Conservation (phyloP, 2,113 vertebrate genomes). For the Silurus glanis region DNA sequence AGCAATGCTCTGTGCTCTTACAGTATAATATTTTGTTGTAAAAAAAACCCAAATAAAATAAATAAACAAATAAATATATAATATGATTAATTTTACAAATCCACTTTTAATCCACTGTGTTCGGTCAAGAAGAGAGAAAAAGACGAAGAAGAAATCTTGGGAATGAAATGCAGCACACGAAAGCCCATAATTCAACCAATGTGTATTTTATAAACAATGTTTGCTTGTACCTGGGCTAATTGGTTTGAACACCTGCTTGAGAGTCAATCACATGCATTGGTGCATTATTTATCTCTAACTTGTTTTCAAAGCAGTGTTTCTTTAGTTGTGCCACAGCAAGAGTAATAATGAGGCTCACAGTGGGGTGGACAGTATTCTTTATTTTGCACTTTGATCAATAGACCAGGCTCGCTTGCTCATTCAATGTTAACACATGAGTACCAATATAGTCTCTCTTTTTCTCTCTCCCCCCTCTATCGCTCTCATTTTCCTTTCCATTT, state of each 20-base stretch:
- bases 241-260: conserved; percentile 10
- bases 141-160: not conserved
- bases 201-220: not conserved
- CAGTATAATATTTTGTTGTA: too few relatives aligned
- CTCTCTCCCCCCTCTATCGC: not conserved
- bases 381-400: conserved; percentile 66
- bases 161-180: not conserved
- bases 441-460: conserved; percentile 46
- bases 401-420: conserved; percentile 23
- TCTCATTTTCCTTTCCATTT: not conserved
- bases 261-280: not conserved
- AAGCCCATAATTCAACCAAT: not conserved
- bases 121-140: not conserved
- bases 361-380: conserved; percentile 40
- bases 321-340: conserved; percentile 28
- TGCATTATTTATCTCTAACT: not conserved
- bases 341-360: conserved; percentile 43
- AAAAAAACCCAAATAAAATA: too few relatives aligned
- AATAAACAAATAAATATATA: too few relatives aligned
- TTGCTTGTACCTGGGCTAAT: conserved; percentile 5
- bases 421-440: conserved; percentile 60
- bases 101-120: not conserved
- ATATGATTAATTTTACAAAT: not conserved
- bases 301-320: conserved; percentile 6
- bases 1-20: too few relatives aligned